Base-by-base conservation (phyloP, 2,113 vertebrate genomes). In the Melanerpes aurifrons region DNA sequence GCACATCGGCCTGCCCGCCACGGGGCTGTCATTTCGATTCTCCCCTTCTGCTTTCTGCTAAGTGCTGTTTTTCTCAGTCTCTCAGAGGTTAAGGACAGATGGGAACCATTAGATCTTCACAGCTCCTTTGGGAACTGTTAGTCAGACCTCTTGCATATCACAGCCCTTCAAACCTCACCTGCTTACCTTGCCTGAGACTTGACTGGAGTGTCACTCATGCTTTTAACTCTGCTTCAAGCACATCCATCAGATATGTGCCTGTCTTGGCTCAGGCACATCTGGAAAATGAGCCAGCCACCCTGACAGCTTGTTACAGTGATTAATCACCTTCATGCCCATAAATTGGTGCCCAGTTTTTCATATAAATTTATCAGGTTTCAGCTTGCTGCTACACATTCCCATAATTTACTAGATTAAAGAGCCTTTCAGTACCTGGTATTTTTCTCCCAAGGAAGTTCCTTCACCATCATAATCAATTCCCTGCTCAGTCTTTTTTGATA, bases 381-480 rank as follows among this genome's bases (percentile, higher is more conserved):
- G 61, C 76, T 89, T 86, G 68, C 87, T 89, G 89, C 72, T 92
- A 93, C 75, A 64, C 75, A 83, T 89, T 93, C 82, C 76, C 87
- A 80, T 91, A 87, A 94, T 92, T 93, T 87, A 86, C 78, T 81
- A 92, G 94, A 95, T 89, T 89, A 91, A 94, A 96, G 75, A 75
- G 87, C 89, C 61, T 94, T 95, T 93, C 85, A 86, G 69, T 86
- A 96, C 85, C 89, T 89, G 89, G 0, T 91, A 92, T 92, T 93
- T 95, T 94, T 92, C 87, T 96, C 78, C 66, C 69, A 82, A 67
- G 70, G 68, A 95, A 94, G 79, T 87, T 94, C 62, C 57, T 90
- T 92, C 10, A 5, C 89, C 61, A 83, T 69, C 77, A 32, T 82
- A 93, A 90, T 95, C 81, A 95, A 85, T 90, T 93, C 86, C 62